A percentile compares a stretch with the other conserved stretches of the same genome.
Conservation (phyloP, 2,888 invertebrate species). For the Iphiclides podalirius region DNA sequence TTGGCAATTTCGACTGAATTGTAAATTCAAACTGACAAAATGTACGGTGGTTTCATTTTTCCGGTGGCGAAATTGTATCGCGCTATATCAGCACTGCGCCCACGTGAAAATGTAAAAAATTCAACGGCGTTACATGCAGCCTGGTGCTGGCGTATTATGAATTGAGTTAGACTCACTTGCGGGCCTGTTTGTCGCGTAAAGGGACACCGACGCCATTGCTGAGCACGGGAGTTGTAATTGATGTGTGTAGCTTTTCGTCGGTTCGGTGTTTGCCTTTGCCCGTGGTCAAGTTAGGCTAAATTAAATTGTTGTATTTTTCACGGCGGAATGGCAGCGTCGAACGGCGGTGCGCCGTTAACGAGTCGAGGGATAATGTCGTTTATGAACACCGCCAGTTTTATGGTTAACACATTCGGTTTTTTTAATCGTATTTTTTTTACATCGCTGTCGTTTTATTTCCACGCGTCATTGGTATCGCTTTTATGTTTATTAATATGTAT, state of each 20-base stretch:
- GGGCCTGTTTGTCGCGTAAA: conserved; percentile 48
- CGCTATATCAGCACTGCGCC: conserved; percentile 31
- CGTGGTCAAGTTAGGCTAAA: conserved; percentile 71
- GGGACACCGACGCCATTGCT: conserved; percentile 44
- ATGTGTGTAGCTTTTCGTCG: conserved; percentile 72
- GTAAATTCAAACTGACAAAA: conserved; percentile 29
- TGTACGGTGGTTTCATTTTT: conserved; percentile 34
- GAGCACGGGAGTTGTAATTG: conserved; percentile 55
- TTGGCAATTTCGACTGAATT: conserved; percentile 21
- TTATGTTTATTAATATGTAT: conserved; percentile 29
- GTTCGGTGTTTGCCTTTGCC: conserved; percentile 58
- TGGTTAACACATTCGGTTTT: conserved; percentile 34
- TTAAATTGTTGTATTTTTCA: conserved; percentile 77
- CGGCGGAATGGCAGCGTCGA: conserved; percentile 60
- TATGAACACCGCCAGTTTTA: conserved; percentile 37
- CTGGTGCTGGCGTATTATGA: conserved; percentile 52
- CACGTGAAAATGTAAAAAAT: conserved; percentile 55
- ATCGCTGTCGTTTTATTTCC: conserved; percentile 18
- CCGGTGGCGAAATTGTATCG: conserved; percentile 32
- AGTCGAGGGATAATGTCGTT: conserved; percentile 57
- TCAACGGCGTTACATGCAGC: conserved; percentile 41
- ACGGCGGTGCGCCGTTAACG: conserved; percentile 55
- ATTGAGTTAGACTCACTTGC: conserved; percentile 67
- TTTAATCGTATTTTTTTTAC: background rate
- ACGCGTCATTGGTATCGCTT: conserved; percentile 13